phyloP scores from a whole-genome alignment of 2,113 vertebrate genomes.

The Mastomys coucha region DNA sequence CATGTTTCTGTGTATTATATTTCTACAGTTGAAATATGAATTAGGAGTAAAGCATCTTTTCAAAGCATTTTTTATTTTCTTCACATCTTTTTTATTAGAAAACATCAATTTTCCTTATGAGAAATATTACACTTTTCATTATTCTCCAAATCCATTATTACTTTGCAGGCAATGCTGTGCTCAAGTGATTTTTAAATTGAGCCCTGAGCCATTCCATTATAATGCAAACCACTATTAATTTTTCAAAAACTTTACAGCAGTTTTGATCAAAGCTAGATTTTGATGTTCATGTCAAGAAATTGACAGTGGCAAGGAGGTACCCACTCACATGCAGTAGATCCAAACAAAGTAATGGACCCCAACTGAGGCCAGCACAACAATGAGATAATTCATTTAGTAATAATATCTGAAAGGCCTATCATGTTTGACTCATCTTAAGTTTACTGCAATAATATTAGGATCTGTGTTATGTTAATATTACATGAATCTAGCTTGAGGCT shows the following conservation, averaged over 20 bases:
- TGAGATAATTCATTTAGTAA: conserved; percentile 44
- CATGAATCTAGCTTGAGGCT: conserved; percentile 73
- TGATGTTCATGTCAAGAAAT: background rate
- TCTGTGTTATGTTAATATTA: conserved; percentile 72
- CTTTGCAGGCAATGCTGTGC: conserved; percentile 51
- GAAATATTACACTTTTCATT: conserved; percentile 57
- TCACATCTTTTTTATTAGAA: conserved; percentile 48
- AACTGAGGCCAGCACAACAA: background rate
- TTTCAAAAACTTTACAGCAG: conserved; percentile 11
- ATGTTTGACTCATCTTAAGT: conserved; percentile 63
- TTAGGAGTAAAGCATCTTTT: conserved; percentile 27
- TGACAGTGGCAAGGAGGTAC: background rate
- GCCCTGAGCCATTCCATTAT: conserved; percentile 50
- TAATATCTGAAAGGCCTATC: conserved; percentile 53
- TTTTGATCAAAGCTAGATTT: conserved; percentile 23
- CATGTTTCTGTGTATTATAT: conserved; percentile 1
- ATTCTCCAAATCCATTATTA: conserved; percentile 49
- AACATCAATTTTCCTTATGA: conserved; percentile 58
- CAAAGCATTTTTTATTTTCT: conserved; percentile 46
- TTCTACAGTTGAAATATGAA: conserved; percentile 29
- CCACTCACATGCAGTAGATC: background rate
- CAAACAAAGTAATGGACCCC: background rate
- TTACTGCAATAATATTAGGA: conserved; percentile 68
- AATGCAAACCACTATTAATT: conserved; percentile 50
- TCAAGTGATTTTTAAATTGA: conserved; percentile 67